Percentiles rank a stretch among this genome's conserved stretches.
Conservation (phyloP, 2,113 vertebrate species). For the Electrona antarctica region DNA sequence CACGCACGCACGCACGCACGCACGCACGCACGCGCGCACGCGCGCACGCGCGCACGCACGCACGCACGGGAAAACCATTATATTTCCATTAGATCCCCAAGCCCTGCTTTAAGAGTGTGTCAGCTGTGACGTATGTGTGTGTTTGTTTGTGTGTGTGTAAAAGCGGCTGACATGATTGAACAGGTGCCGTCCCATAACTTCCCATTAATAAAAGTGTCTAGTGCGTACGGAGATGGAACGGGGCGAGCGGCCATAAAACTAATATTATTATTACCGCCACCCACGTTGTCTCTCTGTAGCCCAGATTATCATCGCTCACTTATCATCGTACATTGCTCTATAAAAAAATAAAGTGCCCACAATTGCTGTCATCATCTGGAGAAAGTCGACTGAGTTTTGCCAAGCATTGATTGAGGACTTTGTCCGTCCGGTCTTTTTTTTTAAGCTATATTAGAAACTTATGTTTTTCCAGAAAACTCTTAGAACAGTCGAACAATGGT, state of each 20-base stretch:
- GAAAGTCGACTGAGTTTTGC: too few species aligned
- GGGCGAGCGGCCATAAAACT: constrained; percentile 2
- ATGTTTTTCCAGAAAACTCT: too few species aligned
- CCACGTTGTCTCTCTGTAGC: too few species aligned
- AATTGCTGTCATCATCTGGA: too few species aligned
- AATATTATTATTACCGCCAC: background rate
- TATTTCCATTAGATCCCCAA: background rate
- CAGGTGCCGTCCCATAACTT: background rate
- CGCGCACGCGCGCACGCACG: constrained; percentile 12
- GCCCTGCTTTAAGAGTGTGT: background rate
- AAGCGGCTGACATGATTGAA: constrained; percentile 2
- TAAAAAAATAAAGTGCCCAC: too few species aligned
- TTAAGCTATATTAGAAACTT: too few species aligned
- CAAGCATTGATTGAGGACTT: too few species aligned
- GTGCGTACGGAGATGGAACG: constrained; percentile 16
- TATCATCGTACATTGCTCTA: too few species aligned
- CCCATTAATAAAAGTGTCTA: constrained; percentile 20
- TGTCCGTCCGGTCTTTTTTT: too few species aligned
- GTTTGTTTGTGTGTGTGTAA: background rate
- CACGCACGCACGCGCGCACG: background rate
- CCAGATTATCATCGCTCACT: too few species aligned
- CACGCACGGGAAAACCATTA: background rate
- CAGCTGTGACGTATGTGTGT: constrained; percentile 2
- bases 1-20: background rate
- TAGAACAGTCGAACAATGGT: too few species aligned